Conservation (phyloP, 2,797 vertebrate species). For the Rhabdomys pumilio region DNA sequence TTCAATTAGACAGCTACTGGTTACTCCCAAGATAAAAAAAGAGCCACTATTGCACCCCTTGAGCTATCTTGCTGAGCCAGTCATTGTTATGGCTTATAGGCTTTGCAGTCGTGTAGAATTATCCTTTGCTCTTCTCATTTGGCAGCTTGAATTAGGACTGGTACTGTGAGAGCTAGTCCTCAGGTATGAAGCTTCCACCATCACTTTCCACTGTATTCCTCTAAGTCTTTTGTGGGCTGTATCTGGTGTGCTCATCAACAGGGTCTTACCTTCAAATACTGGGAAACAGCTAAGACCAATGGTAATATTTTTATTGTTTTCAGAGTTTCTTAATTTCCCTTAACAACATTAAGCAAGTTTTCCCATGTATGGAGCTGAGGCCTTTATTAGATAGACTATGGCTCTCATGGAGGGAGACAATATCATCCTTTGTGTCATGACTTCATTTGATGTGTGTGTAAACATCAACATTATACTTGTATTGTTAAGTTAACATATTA, state of each 20-base stretch:
- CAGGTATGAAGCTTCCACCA: background rate
- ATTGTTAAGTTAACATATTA: background rate
- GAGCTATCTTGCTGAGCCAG: background rate
- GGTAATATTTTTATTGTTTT: background rate
- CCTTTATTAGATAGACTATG: background rate
- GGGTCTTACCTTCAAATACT: background rate
- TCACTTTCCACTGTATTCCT: background rate
- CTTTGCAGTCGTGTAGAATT: background rate
- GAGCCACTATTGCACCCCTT: background rate
- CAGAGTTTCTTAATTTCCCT: background rate
- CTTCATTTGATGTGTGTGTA: background rate
- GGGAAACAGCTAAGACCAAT: background rate
- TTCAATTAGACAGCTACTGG: background rate
- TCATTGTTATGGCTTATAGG: background rate
- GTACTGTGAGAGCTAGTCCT: background rate
- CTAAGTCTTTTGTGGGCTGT: background rate
- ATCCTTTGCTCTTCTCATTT: background rate
- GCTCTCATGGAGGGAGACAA: background rate
- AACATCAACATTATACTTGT: background rate
- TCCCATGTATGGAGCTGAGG: background rate
- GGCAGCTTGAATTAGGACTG: background rate
- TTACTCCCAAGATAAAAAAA: background rate
- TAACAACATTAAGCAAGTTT: background rate
- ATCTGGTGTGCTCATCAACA: background rate
- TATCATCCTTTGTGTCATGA: background rate